phyloP scores from a whole-genome alignment of 53 echinoderm and acorn worm genomes.

The Apostichopus leukothele region DNA sequence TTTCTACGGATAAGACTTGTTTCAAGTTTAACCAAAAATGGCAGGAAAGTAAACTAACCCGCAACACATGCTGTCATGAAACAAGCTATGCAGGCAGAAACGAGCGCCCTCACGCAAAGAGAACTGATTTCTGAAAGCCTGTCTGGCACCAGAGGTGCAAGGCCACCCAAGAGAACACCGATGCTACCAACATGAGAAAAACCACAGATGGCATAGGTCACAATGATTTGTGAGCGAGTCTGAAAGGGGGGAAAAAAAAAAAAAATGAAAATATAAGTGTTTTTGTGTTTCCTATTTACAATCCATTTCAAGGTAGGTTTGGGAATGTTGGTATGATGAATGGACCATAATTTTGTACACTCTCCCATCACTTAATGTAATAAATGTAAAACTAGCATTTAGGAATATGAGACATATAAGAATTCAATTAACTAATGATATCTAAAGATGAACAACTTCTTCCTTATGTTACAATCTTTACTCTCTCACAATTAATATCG shows the following conservation, averaged over 20 bases:
- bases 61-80: conserved; percentile 92
- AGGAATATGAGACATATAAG: too few species aligned
- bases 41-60: conserved; percentile 49
- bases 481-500: too few species aligned
- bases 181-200: conserved; percentile 96
- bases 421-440: too few species aligned
- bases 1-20: neutral
- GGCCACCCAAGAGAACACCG: conserved; percentile 84
- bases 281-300: neutral
- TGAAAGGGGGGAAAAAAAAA: conserved; percentile 1
- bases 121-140: conserved; percentile 75
- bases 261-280: neutral
- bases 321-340: neutral
- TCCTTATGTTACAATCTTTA: too few species aligned
- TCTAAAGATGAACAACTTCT: too few species aligned
- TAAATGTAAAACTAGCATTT: too few species aligned
- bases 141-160: conserved; percentile 83
- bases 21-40: neutral
- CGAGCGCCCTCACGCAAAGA: conserved; percentile 70
- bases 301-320: too few species aligned
- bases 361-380: too few species aligned
- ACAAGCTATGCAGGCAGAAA: conserved; percentile 82
- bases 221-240: conserved; percentile 83
- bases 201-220: conserved; percentile 95
- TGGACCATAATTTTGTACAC: too few species aligned